Conservation (phyloP, 2,113 vertebrate genomes). For the Semnornis frantzii region DNA sequence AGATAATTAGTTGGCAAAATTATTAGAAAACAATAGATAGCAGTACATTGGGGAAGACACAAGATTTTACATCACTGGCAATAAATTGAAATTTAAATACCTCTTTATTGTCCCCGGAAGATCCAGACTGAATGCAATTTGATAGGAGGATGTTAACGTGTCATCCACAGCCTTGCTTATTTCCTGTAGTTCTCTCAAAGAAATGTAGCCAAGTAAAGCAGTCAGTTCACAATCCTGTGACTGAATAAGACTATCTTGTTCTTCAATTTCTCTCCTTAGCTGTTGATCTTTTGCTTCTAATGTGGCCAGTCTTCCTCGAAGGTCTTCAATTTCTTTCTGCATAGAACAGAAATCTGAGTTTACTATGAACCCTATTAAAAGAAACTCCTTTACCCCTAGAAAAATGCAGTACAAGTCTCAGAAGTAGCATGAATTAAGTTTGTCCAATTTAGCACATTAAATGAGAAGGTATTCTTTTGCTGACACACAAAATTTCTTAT, state of each 20-base stretch:
- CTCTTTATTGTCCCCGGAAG: conserved; percentile 78
- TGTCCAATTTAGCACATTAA: background rate
- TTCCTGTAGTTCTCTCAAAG: conserved; percentile 77
- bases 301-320: conserved; percentile 76
- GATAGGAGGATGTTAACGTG: conserved; percentile 74
- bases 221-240: conserved; percentile 76
- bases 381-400: background rate
- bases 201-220: conserved; percentile 68
- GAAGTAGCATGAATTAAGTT: background rate
- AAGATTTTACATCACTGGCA: background rate
- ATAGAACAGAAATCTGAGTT: background rate
- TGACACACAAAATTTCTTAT: background rate
- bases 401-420: background rate
- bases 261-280: conserved; percentile 79
- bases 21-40: background rate
- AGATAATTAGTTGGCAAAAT: background rate
- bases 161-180: conserved; percentile 79
- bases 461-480: background rate
- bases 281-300: conserved; percentile 78
- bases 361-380: background rate
- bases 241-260: conserved; percentile 72
- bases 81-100: conserved; percentile 59
- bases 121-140: conserved; percentile 69
- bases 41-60: background rate
- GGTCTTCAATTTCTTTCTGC: conserved; percentile 84